A percentile compares a stretch with the other conserved stretches of the same genome.
phyloP scores from a whole-genome alignment of 2,797 vertebrate species.

The Rhynchonycteris naso region DNA sequence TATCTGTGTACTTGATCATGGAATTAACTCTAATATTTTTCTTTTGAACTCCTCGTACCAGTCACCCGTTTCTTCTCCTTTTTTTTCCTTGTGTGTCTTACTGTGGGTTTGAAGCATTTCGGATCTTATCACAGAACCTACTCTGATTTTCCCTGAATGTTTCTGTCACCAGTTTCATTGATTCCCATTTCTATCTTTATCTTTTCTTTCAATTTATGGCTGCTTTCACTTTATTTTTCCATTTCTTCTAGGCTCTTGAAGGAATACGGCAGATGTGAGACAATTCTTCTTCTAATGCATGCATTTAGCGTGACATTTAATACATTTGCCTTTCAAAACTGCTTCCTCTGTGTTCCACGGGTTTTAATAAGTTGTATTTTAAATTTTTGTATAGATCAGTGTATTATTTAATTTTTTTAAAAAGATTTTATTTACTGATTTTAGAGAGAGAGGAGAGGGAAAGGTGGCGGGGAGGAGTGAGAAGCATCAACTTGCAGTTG shows the following conservation, averaged over 20 bases:
- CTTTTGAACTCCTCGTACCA: background rate
- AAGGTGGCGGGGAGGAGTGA: too few species aligned
- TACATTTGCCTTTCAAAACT: too few species aligned
- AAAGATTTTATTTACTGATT: too few species aligned
- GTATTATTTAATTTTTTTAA: background rate
- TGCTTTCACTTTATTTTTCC: background rate
- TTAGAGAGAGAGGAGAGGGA: too few species aligned
- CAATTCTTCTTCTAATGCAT: too few species aligned
- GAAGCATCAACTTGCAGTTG: too few species aligned
- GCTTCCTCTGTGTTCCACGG: too few species aligned
- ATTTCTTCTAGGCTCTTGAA: background rate
- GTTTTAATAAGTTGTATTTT: background rate
- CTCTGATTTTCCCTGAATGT: background rate
- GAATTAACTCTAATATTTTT: too few species aligned
- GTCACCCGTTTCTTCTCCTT: background rate
- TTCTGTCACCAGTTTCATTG: background rate
- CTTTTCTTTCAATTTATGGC: background rate
- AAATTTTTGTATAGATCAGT: background rate
- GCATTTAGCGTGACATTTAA: background rate
- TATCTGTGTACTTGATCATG: background rate
- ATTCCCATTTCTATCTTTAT: background rate
- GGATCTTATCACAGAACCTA: background rate
- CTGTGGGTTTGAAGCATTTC: background rate
- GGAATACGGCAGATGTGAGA: background rate
- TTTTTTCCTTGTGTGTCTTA: background rate